Base-by-base conservation (phyloP, 2,797 vertebrate species). In the Gobionotothen gibberifrons region DNA sequence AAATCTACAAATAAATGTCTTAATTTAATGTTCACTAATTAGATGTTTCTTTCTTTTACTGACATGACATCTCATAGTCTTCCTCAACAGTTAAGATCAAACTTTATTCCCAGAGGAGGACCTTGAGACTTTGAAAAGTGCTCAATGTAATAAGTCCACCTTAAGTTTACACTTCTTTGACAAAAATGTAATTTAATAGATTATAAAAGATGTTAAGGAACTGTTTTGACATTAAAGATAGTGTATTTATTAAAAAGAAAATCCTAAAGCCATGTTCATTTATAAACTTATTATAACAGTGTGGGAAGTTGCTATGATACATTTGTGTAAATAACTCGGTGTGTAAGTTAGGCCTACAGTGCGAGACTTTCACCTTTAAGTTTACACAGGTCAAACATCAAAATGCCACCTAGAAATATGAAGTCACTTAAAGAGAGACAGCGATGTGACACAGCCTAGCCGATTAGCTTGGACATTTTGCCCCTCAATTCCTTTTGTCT, bases 401-500 rank as follows among this genome's bases (percentile, higher is more conserved):
- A 64, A 74, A 74, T 55, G 67, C 47, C 69, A 62, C 7, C n/a
- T 6, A 13, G 0, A 44, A 26, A 64, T 14, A 67, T 26, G 5
- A 0, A 0, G 26, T 8, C 14, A 13, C 32, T 19, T 8, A 2
- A 10, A 47, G 12, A 47, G 12, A 51, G 3, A 19, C 19, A 43
- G 1, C 3, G 14, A 52, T 16, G 9, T 68, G 39, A 32, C 26
- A n/a, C 32, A 61, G 65, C 21, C 14, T 2, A 19, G 74, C 39
- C 22, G 12, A 10, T n/a, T 52, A 59, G 77, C 69, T 53, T 3
- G 42, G 32, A 60, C 73, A 63, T 54, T 10, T 9, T 64, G 66
- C 72, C 17, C 2, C 58, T 51, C 63, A 65, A 39, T 5, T 72
- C 53, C 87, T 88, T 85, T 88, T 86, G 87, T 91, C 78, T 78